Percentiles rank a stretch among this genome's conserved stretches.
Conservation (phyloP, 2,113 vertebrate genomes). For the Leiothrix lutea region DNA sequence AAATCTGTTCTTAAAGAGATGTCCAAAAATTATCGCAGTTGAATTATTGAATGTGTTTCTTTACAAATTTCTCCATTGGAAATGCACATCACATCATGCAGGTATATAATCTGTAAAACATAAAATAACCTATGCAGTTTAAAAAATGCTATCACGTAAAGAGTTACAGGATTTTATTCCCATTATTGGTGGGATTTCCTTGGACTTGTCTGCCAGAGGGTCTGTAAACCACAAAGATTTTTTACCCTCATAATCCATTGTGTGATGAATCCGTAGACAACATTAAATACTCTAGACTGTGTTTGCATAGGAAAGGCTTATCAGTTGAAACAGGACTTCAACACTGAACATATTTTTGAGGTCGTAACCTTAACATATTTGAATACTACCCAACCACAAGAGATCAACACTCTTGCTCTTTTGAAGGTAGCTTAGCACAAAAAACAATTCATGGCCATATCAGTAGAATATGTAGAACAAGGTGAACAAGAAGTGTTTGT, state of each 20-base stretch:
- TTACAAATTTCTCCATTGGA: neutral
- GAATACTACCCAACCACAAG: neutral
- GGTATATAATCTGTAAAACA: neutral
- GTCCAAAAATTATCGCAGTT: no score
- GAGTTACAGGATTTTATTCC: neutral
- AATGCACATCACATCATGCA: neutral
- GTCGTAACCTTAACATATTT: accelerated
- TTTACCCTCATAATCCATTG: neutral
- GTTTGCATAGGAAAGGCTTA: neutral
- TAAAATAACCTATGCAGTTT: accelerated
- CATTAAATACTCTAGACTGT: neutral
- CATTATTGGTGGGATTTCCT: neutral
- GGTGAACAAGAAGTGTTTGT: neutral
- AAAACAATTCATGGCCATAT: neutral
- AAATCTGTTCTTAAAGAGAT: neutral
- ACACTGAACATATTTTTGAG: neutral
- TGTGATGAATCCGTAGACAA: neutral
- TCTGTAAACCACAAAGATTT: neutral
- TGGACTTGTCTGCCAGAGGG: neutral
- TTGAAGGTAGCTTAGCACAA: neutral
- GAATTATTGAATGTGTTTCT: neutral
- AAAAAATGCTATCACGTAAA: neutral
- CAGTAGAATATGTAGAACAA: neutral
- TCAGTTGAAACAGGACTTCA: neutral
- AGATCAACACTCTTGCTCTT: neutral